phyloP scores from a whole-genome alignment of 2,888 invertebrate species.

The Melikaiella ostensackeni region DNA sequence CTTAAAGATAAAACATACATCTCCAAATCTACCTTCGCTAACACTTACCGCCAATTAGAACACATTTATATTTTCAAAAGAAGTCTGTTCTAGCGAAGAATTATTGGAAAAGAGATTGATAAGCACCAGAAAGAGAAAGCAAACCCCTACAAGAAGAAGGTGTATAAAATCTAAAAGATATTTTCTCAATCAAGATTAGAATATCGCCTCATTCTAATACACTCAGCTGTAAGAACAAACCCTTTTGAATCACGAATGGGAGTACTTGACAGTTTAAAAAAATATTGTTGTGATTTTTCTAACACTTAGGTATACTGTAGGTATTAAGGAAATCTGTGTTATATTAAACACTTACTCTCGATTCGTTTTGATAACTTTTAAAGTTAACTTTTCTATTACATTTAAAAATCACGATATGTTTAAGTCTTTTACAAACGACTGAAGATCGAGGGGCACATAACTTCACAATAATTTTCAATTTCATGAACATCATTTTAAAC shows the following conservation, averaged over 20 bases:
- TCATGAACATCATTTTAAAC: not conserved
- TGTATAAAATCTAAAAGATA: not conserved
- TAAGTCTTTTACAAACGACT: not conserved
- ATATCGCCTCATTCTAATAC: not conserved
- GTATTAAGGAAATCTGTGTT: not conserved
- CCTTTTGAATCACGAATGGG: not conserved
- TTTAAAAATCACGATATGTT: not conserved
- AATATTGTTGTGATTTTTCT: not conserved
- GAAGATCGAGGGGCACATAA: not conserved
- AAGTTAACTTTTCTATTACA: too few species aligned
- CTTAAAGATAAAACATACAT: conserved; percentile 15
- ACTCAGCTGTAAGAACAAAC: not conserved
- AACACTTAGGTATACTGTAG: not conserved
- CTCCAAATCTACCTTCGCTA: conserved; percentile 2
- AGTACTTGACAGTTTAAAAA: conserved; percentile 12
- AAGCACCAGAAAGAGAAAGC: not conserved
- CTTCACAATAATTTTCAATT: not conserved
- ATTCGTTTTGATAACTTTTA: too few species aligned
- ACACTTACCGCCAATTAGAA: conserved; percentile 3
- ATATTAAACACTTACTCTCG: not conserved
- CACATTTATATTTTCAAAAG: conserved; percentile 4
- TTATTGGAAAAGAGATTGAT: not conserved
- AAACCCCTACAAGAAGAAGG: not conserved
- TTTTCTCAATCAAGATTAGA: not conserved
- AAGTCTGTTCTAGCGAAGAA: not conserved